Base-by-base conservation (phyloP, 2,797 vertebrate genomes). In the Halcyon chelicuti region DNA sequence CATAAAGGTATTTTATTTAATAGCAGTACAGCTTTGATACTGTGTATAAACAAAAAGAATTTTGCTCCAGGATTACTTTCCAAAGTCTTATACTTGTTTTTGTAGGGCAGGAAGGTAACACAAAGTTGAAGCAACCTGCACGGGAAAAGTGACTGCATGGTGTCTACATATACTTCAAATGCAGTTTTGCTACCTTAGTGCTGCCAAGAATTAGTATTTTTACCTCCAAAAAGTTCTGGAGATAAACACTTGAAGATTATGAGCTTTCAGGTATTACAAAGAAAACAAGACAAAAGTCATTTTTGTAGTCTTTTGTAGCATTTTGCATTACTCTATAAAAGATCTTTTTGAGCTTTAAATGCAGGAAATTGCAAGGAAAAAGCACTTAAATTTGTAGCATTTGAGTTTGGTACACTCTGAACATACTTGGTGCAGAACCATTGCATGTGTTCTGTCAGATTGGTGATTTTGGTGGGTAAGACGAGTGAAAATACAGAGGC, bases 391-490 rank as follows among this genome's bases (percentile, higher is more conserved):
- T 83, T 61, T 18, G 14, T n/a, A 40, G 13, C 5, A 6, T 37
- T 52, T 70, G n/a, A 42, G 40, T 44, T 33, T 49, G 31, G 14
- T 70, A 22, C 7, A 6, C 14, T 73, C 25, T 11, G 39, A 26
- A 28, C 12, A 14, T 23, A 8, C 9, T 9, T 0, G 1, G 28
- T 10, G 4, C 35, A 35, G 46, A 76, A 52, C 20, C 6, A 15
- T 49, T 39, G 10, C 28, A n/a, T 1, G 4, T 42, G 4, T 54
- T 65, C 46, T 54, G 35, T 54, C 22, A 39, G 33, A 35, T 16
- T 7, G 5, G 39, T 51, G 1, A 28, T 74, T 78, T 39, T 46
- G 25, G 14, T 72, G 76, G 20, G 49, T 51, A 47, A 55, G 28
- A 55, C 23, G 26, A 58, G 23, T 61, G 3, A 62, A 81, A 81